phyloP scores from a whole-genome alignment of 2,888 invertebrate genomes.

The Hirtodrosophila trivittata region DNA sequence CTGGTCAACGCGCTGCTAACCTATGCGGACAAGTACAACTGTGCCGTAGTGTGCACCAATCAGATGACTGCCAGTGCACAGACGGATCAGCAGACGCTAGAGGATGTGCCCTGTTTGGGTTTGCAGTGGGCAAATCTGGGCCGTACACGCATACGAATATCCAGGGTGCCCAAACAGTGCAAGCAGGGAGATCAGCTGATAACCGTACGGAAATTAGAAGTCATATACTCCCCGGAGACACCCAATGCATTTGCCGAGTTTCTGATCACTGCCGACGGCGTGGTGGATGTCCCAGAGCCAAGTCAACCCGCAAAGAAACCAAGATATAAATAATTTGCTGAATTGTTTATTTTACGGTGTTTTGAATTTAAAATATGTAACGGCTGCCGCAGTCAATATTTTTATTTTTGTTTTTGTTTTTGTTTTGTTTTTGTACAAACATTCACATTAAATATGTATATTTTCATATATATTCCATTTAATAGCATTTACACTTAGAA shows the following conservation, averaged over 20 bases:
- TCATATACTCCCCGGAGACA: conserved; percentile 86
- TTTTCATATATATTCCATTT: conserved; percentile 24
- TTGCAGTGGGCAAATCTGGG: conserved; percentile 88
- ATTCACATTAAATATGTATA: conserved; percentile 58
- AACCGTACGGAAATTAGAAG: conserved; percentile 84
- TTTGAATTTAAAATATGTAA: conserved; percentile 64
- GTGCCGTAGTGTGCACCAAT: conserved; percentile 88
- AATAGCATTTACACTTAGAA: conserved; percentile 63
- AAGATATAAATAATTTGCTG: conserved; percentile 26
- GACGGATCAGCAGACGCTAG: conserved; percentile 29
- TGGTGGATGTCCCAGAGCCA: conserved; percentile 67
- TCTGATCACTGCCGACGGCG: conserved; percentile 85
- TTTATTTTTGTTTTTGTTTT: conserved; percentile 2
- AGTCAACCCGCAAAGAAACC: conserved; percentile 5
- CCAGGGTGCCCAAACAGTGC: conserved; percentile 80
- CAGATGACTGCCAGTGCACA: conserved; percentile 85
- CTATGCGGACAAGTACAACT: conserved; percentile 85
- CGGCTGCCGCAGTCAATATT: conserved; percentile 26
- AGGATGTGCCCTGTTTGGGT: conserved; percentile 86
- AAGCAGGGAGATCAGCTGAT: conserved; percentile 63
- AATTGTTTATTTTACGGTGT: conserved; percentile 57
- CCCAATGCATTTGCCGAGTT: conserved; percentile 84
- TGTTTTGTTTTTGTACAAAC: conserved; percentile 60
- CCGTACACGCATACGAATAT: conserved; percentile 86
- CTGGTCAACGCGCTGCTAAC: conserved; percentile 86